These are phyloP conservation scores for Melinaea marsaeus DNA, from an alignment of 2,888 invertebrate genomes.

Conservation along the genomic window DNA sequence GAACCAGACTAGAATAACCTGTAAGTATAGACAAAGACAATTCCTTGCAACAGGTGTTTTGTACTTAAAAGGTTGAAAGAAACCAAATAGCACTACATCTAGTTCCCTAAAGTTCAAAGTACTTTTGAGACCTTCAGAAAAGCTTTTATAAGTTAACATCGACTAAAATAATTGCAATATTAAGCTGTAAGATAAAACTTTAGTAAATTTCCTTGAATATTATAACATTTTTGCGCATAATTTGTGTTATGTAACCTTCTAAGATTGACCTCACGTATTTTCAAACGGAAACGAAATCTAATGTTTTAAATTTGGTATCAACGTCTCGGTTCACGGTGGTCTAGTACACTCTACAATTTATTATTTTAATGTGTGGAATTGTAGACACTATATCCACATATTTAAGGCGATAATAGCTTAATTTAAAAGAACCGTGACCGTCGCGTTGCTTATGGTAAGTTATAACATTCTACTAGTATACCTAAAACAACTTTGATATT, in stretches of 20 bases:
- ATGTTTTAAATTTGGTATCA: conserved; percentile 65
- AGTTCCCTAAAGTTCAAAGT: conserved; percentile 27
- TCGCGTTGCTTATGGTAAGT: conserved; percentile 23
- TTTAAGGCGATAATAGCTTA: conserved; percentile 29
- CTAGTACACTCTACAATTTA: conserved; percentile 43
- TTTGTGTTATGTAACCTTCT: conserved; percentile 32
- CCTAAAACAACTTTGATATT: conserved; percentile 63
- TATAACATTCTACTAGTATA: conserved; percentile 38
- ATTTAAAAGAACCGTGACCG: conserved; percentile 21
- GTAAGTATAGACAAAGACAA: conserved; percentile 26
- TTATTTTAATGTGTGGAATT: conserved; percentile 22
- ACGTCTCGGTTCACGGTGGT: conserved; percentile 61
- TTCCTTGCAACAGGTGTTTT: conserved; percentile 27
- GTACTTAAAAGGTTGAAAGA: conserved; percentile 26
- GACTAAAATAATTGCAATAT: conserved; percentile 7
- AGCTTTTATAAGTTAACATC: conserved; percentile 18
- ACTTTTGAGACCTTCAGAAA: conserved; percentile 23
- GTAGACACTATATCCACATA: conserved; percentile 20
- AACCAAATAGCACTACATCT: conserved; percentile 15
- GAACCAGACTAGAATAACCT: conserved; percentile 32
- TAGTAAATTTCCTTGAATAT: conserved; percentile 34
- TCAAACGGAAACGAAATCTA: conserved; percentile 57
- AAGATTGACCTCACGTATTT: conserved; percentile 42
- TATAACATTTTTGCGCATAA: conserved; percentile 32
- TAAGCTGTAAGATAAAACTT: conserved; percentile 10